Base-by-base conservation (phyloP, 2,113 vertebrate species). In the Copsychus sechellarum region DNA sequence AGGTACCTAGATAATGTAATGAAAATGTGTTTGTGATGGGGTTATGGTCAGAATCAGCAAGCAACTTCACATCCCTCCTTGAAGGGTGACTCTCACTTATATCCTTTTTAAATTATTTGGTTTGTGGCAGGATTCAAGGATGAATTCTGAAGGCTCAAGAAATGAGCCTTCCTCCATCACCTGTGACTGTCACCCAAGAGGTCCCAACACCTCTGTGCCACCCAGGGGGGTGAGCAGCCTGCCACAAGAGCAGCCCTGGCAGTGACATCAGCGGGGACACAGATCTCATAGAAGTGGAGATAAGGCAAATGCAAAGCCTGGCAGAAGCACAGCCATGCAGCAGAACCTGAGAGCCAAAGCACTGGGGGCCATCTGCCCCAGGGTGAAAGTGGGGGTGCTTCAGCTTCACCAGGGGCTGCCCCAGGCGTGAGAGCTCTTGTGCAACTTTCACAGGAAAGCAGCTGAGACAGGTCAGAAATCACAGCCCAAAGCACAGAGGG, bases 401-500 rank as follows among this genome's bases (percentile, higher is more conserved):
- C 67, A 20, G 19, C 24, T 43, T 23, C 67, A 20, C 24, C 36
- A 42, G 34, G 28, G 45, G 34, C 51, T 70, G 40, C 36, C 36
- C 26, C 18, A 9, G 22, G 36, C 15, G 13, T 0, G 0, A 43
- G 12, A 4, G 2, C 2, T 18, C 38, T 77, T 62, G 31, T 4
- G 6, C 43, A 90, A n/a, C 5, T 3, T 62, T 73, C 82, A 24
- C 1, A 51, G 60, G 19, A 91, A 45, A 92, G 50, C 13, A 85
- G 16, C 22, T 1, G 10, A 50, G 62, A 6, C 6, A 11, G 17
- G 67, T 14, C 18, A 0, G 1, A 62, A 31, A 8, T 5, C 13
- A 6, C 60, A 47, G 5, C 19, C 48, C 25, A 43, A 17, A 66
- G 6, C n/a, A 33, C 17, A 25, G 17, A 34, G 13, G 19, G 7